Evolutionary conservation across 2,888 invertebrate genomes (phyloP).

Genomic region (Cinara cedri): DNA sequence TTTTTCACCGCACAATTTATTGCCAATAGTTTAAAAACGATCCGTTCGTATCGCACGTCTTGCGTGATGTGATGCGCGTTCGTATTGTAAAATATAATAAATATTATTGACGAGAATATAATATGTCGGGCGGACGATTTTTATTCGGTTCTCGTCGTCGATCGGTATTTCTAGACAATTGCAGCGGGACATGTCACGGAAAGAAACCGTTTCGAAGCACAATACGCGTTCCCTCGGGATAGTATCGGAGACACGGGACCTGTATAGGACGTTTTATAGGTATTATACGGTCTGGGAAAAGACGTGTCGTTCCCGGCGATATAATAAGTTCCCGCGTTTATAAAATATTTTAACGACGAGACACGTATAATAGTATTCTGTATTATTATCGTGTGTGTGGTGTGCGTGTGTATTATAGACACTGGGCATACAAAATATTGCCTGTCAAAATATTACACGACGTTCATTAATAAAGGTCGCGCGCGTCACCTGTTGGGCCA

Average conservation of each 20-base stretch:
- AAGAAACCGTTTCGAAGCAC: not conserved
- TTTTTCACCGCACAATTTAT: too few relatives aligned
- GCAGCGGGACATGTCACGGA: not conserved
- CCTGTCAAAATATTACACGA: slow-evolving; percentile 56
- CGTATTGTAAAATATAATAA: too few relatives aligned
- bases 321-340: not conserved
- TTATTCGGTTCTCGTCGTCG: too few relatives aligned
- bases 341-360: not conserved
- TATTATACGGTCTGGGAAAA: slow-evolving; percentile 2
- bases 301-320: not conserved
- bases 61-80: too few relatives aligned
- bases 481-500: slow-evolving; percentile 52
- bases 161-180: not conserved
- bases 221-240: slow-evolving; percentile 39
- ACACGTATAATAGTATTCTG: not conserved
- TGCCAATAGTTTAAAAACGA: too few relatives aligned
- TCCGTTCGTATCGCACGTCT: too few relatives aligned
- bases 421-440: slow-evolving; percentile 40
- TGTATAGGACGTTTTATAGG: too few relatives aligned
- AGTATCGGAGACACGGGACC: too few relatives aligned
- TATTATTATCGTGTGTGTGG: not conserved
- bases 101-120: not conserved
- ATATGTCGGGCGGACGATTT: not conserved
- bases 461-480: slow-evolving; percentile 56
- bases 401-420: too few relatives aligned